Percentiles rank a stretch among this genome's conserved stretches.
These are phyloP conservation scores for Zophobas morio DNA, from an alignment of 1,140 invertebrate genomes.

Conservation along the genomic window DNA sequence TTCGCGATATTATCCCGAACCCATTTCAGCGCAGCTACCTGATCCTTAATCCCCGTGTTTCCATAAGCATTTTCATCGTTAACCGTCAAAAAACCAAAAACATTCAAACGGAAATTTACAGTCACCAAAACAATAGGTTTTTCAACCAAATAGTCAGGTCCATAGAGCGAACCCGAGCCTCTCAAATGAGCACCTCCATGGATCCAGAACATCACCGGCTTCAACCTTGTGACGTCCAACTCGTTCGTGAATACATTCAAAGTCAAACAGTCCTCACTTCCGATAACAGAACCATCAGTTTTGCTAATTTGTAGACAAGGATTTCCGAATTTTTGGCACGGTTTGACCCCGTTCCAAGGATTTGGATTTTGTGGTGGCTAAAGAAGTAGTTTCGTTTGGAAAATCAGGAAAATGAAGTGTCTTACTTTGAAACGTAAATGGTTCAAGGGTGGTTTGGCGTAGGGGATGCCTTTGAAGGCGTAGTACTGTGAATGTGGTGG, in stretches of 20 bases:
- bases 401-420: background rate
- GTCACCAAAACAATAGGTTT: conserved; percentile 70
- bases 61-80: conserved; percentile 63
- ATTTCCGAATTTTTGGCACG: conserved; percentile 37
- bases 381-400: background rate
- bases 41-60: conserved; percentile 69
- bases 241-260: conserved; percentile 54
- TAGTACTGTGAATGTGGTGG: conserved; percentile 63
- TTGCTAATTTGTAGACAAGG: conserved; percentile 44
- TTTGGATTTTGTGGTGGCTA: conserved; percentile 44
- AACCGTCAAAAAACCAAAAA: conserved; percentile 56
- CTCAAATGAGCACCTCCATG: conserved; percentile 63
- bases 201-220: conserved; percentile 64
- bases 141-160: conserved; percentile 69
- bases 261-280: conserved; percentile 55
- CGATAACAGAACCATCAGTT: conserved; percentile 20
- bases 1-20: conserved; percentile 64
- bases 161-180: conserved; percentile 57
- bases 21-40: conserved; percentile 67
- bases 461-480: conserved; percentile 78
- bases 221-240: conserved; percentile 19
- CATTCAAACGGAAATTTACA: conserved; percentile 70
- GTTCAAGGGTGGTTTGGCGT: conserved; percentile 77
- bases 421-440: conserved; percentile 72
- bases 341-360: conserved; percentile 46